phyloP scores from a whole-genome alignment of 1,140 invertebrate genomes.

The Magallana angulata region DNA sequence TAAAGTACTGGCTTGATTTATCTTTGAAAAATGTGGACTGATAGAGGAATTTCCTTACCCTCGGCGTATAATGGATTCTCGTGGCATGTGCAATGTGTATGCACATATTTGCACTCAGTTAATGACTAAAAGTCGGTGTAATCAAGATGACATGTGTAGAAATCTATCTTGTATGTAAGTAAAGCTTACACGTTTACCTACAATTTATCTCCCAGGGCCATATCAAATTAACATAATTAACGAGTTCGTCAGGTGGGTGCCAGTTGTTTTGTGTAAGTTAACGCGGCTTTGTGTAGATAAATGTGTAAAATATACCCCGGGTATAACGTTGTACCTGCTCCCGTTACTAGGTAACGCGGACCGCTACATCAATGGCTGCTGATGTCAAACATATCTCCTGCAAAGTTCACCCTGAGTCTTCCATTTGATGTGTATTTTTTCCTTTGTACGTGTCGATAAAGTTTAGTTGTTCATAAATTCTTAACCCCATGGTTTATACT shows the following conservation, averaged over 20 bases:
- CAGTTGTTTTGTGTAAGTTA: neutral
- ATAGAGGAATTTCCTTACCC: neutral
- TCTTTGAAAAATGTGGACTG: no score
- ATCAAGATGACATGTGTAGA: conserved; percentile 2
- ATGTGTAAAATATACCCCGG: neutral
- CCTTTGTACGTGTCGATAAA: no score
- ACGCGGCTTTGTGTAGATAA: neutral
- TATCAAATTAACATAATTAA: conserved; percentile 21
- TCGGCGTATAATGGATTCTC: neutral
- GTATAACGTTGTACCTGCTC: neutral
- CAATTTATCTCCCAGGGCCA: neutral
- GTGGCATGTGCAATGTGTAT: neutral
- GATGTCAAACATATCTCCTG: neutral
- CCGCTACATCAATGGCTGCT: neutral
- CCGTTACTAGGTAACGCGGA: conserved; percentile 6
- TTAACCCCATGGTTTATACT: no score
- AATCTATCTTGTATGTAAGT: neutral
- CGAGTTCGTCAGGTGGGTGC: neutral
- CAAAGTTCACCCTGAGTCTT: neutral
- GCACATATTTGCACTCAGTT: conserved; percentile 13
- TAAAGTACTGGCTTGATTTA: no score
- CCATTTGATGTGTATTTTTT: no score
- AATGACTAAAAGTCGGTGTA: neutral
- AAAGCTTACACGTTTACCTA: neutral
- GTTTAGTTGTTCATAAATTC: no score